Evolutionary conservation across 2,113 vertebrate species (phyloP).

Genomic region (Oriolus oriolus): DNA sequence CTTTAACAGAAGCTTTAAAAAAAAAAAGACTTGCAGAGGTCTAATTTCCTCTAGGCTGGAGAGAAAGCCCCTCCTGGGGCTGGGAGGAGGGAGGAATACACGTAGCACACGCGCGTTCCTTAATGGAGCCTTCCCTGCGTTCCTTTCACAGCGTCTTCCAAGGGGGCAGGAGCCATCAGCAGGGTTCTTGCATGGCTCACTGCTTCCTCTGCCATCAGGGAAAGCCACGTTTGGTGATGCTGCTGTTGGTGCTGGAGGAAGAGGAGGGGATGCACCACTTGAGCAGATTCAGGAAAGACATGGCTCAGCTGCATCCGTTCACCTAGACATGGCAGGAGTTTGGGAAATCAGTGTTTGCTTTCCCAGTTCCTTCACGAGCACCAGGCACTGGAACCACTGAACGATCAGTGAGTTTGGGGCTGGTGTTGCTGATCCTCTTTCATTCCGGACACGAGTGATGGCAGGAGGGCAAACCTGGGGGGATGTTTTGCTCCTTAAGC

Average conservation of each 20-base stretch:
- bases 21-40: neutral
- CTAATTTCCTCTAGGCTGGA: neutral
- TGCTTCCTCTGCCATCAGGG: neutral
- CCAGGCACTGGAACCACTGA: neutral
- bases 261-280: neutral
- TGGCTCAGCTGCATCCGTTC: accelerated
- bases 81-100: neutral
- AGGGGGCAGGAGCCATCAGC: neutral
- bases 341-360: neutral
- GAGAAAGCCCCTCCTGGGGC: neutral
- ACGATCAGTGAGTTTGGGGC: neutral
- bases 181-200: neutral
- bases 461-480: neutral
- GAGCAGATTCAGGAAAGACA: neutral
- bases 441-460: too few species aligned
- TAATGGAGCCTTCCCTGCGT: neutral
- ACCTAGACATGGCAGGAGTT: neutral
- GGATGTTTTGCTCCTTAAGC: neutral
- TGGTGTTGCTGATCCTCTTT: neutral
- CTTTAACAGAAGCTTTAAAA: neutral
- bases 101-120: accelerated
- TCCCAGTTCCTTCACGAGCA: neutral
- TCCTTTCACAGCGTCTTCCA: accelerated
- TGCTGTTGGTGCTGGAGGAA: neutral
- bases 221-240: accelerated